Percentiles rank a stretch among this genome's conserved stretches.
phyloP scores from a whole-genome alignment of 2,113 vertebrate species.

The Callopanchax toddi region DNA sequence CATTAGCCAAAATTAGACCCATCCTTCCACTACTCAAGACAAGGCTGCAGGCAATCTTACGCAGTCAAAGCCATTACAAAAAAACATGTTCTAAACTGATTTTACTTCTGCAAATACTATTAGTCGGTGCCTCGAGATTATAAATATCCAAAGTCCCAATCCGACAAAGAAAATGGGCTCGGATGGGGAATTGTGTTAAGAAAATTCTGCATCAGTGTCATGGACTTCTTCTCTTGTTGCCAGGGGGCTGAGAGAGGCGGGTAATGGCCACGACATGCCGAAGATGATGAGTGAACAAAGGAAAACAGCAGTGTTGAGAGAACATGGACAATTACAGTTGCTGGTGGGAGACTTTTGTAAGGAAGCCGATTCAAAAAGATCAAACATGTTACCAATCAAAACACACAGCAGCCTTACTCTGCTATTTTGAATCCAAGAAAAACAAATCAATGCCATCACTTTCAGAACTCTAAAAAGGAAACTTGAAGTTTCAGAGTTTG shows the following conservation, averaged over 20 bases:
- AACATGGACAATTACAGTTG: constrained; percentile 10
- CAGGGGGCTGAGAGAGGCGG: constrained; percentile 40
- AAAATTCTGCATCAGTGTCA: constrained; percentile 71
- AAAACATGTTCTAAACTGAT: constrained; percentile 73
- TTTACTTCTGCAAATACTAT: constrained; percentile 75
- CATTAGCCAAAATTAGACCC: constrained; percentile 77
- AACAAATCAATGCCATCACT: background rate
- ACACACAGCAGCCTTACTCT: background rate
- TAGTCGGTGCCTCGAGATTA: constrained; percentile 73
- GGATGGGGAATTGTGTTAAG: constrained; percentile 55
- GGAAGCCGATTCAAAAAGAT: background rate
- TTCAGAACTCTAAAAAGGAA: background rate
- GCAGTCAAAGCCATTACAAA: constrained; percentile 70
- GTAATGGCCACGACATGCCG: constrained; percentile 46
- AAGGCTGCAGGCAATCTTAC: constrained; percentile 62
- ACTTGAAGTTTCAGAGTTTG: constrained; percentile 2
- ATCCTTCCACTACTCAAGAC: constrained; percentile 72
- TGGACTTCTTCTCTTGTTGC: constrained; percentile 46
- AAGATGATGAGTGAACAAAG: constrained; percentile 43
- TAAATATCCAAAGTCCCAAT: constrained; percentile 69
- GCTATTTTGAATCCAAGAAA: background rate
- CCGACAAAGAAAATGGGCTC: constrained; percentile 51
- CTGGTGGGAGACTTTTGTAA: constrained; percentile 7
- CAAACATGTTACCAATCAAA: background rate
- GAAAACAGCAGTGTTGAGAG: constrained; percentile 22